These are phyloP conservation scores for Nycticebus coucang DNA, from an alignment of 2,113 vertebrate species.

Conservation along the genomic window DNA sequence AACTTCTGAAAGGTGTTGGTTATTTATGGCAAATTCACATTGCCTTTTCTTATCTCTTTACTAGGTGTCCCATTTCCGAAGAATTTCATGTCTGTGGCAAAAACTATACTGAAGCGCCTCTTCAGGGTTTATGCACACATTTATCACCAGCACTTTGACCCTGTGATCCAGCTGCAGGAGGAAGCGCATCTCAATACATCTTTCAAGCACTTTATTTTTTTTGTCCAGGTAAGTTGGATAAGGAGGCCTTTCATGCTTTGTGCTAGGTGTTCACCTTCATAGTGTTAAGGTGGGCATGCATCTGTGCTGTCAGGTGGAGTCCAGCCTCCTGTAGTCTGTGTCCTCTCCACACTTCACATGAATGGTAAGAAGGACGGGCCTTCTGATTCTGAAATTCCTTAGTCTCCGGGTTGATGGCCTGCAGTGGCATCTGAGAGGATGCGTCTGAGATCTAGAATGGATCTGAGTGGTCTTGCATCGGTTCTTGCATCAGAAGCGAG, in stretches of 20 bases:
- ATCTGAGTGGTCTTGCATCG: background rate
- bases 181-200: conserved; percentile 92
- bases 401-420: background rate
- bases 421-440: too few relatives aligned
- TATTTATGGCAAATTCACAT: background rate
- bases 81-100: conserved; percentile 92
- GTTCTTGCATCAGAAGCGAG: background rate
- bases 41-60: conserved; percentile 56
- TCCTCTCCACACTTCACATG: background rate
- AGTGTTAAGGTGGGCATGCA: background rate
- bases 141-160: conserved; percentile 91
- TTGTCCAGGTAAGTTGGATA: conserved; percentile 86
- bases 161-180: conserved; percentile 90
- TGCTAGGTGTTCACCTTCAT: background rate
- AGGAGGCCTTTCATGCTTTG: background rate
- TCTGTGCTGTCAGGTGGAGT: background rate
- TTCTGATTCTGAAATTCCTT: conserved; percentile 35
- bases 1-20: conserved; percentile 28
- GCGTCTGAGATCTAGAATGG: background rate
- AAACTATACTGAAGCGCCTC: conserved; percentile 90
- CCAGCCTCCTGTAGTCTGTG: background rate
- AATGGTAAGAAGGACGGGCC: background rate
- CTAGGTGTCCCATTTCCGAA: conserved; percentile 90
- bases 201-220: conserved; percentile 93
- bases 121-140: conserved; percentile 91